Percentiles rank a stretch among this genome's conserved stretches.
These are phyloP conservation scores for Argyra leucocephala DNA, from an alignment of 2,888 invertebrate genomes.

Conservation along the genomic window DNA sequence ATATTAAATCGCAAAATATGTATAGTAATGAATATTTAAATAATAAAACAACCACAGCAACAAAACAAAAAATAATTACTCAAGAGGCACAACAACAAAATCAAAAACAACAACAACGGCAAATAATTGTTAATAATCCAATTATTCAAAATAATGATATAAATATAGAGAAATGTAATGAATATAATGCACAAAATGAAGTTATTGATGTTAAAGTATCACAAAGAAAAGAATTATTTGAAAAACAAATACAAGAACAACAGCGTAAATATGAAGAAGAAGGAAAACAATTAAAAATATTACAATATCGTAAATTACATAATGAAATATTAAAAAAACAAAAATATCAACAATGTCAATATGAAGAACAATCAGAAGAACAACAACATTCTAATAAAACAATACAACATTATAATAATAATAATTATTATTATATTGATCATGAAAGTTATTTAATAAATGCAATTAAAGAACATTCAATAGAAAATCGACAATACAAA, in stretches of 20 bases:
- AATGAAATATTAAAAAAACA: slow-evolving; percentile 8
- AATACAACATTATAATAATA: neutral
- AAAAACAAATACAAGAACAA: slow-evolving; percentile 5
- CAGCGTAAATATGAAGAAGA: neutral
- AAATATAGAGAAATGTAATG: neutral
- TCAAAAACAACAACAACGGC: neutral
- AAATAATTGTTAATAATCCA: neutral
- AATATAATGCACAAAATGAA: neutral
- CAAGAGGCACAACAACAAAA: neutral
- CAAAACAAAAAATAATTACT: neutral
- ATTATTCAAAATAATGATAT: neutral
- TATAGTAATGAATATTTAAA: neutral
- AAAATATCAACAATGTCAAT: slow-evolving; percentile 16
- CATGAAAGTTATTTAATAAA: slow-evolving; percentile 7
- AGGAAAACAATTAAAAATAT: slow-evolving; percentile 1
- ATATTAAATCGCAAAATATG: neutral
- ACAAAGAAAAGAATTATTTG: neutral
- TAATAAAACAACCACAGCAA: neutral
- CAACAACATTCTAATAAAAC: slow-evolving; percentile 10
- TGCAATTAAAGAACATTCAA: slow-evolving; percentile 10
- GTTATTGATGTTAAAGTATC: slow-evolving; percentile 7
- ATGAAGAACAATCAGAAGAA: neutral
- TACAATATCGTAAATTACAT: slow-evolving; percentile 8
- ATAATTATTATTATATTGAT: neutral
- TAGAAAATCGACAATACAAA: neutral